Base-by-base conservation (phyloP, 2,888 invertebrate species). In the Mesochorus sp. region DNA sequence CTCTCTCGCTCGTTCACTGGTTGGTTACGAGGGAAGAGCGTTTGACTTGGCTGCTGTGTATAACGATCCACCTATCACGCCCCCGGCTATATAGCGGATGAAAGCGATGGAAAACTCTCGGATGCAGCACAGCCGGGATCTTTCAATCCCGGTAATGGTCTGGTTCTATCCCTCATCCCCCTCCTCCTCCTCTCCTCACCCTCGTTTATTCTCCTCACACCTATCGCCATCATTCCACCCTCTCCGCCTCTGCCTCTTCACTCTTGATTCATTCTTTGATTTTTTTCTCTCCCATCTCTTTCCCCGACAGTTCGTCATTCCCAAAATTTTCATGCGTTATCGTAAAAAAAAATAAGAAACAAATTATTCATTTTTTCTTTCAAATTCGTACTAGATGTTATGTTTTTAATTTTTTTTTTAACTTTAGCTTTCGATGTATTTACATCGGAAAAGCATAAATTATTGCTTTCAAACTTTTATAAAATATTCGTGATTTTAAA, bases 21-120 rank as follows among this genome's bases (percentile, higher is more conserved):
- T 57, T 24, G 21, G 68, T 26, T 57, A 47, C 34, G 61, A 62
- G 42, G 62, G 39, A 59, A 74, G 34, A 78, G 59, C 74, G 74
- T 70, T 78, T 78, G 73, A 74, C 78, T 74, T 70, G 74, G 74
- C 74, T 74, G 74, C 74, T 70, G 68, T 74, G 78, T 74, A 70
- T 70, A 78, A 74, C 74, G 78, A 78, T 74, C 73, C 64, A 66
- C 74, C 74, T 78, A 74, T 78, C 67, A 59, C 74, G 74, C 74
- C 70, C 59, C 64, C 59, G 78, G 78, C 73, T 61, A 28, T 47
- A 49, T 51, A 78, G 68, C 42, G 77, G 64, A 73, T 78, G 68
- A 78, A 78, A 78, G 77, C 77, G 77, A 78, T 78, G 73, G 64
- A 73, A 78, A 78, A 78, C 68, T 78, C 77, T 64, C 61, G 77